Evolutionary conservation across 2,888 invertebrate genomes (phyloP).

Genomic region (Diogma glabrata): DNA sequence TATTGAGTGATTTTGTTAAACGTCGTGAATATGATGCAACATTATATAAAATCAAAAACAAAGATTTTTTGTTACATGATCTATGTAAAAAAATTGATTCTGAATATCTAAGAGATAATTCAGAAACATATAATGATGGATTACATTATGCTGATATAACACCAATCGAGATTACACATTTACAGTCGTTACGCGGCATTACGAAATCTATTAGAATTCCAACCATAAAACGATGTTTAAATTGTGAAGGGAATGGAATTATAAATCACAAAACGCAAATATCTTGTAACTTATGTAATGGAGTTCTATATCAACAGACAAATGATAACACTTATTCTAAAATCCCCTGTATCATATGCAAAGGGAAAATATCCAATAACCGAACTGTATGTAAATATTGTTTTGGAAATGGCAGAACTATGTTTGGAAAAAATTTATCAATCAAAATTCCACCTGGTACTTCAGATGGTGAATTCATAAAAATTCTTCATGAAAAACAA

Average conservation of each 20-base stretch:
- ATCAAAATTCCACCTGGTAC: constrained; percentile 27
- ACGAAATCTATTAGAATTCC: constrained; percentile 27
- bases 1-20: constrained; percentile 71
- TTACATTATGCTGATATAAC: constrained; percentile 18
- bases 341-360: neutral
- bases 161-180: constrained; percentile 25
- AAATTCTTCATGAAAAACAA: constrained; percentile 27
- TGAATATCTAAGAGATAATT: too few species aligned
- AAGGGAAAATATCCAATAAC: neutral
- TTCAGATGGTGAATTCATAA: constrained; percentile 26
- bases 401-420: constrained; percentile 26
- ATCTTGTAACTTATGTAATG: constrained; percentile 27
- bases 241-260: constrained; percentile 4
- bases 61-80: too few species aligned
- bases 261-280: constrained; percentile 20
- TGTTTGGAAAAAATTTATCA: constrained; percentile 24
- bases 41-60: constrained; percentile 1
- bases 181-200: constrained; percentile 29
- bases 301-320: constrained; percentile 25
- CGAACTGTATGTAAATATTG: constrained; percentile 29
- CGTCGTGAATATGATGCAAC: constrained; percentile 44
- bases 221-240: constrained; percentile 13
- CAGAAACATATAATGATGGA: neutral
- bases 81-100: too few species aligned
- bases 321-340: neutral